Base-by-base conservation (phyloP, 2,888 invertebrate genomes). In the Thereva unica region DNA sequence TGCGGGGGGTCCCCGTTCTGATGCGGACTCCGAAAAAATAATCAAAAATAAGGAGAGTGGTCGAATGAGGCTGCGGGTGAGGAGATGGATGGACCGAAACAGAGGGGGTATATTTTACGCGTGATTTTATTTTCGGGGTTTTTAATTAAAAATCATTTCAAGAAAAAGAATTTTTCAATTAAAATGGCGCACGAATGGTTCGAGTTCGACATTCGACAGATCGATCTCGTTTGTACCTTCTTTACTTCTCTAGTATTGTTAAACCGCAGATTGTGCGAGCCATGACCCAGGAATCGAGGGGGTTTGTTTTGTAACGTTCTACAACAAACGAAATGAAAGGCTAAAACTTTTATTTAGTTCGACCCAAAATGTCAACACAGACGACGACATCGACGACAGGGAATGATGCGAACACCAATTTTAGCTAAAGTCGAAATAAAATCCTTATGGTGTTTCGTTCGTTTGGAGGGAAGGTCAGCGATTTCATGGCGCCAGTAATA, bases 61-160 rank as follows among this genome's bases (percentile, higher is more conserved):
- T 23, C 23, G 23, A 23, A 23, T 23, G 23, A 23, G 2, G 23
- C 23, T 23, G 2, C 2, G 23, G 23, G 23, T 23, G 23, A 23
- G 23, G 23, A 2, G 2, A 23, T 23, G 23, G 23, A 23, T 23
- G 23, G 23, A 23, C 23, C 23, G 23, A 23, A 23, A 23, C 23
- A 23, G 23, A 23, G 23, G 2, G 2, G 2, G 23, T 23, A 23
- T 23, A 23, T 50, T 66, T 42, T 56, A 57, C 66, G 57, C 57
- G 34, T 44, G 42, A 37, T 52, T 50, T 57, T 66, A 57, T 52
- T 50, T 37, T 23, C 35, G 7, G 37, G 23, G 23, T 23, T 41
- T 66, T 66, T 66, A 66, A 66, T 66, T 66, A 66, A 66, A 57
- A 66, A 57, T 57, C 57, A 66, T 66, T 57, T 57, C 42, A 57